phyloP scores from a whole-genome alignment of 2,888 invertebrate species.

The Tridacna crocea region DNA sequence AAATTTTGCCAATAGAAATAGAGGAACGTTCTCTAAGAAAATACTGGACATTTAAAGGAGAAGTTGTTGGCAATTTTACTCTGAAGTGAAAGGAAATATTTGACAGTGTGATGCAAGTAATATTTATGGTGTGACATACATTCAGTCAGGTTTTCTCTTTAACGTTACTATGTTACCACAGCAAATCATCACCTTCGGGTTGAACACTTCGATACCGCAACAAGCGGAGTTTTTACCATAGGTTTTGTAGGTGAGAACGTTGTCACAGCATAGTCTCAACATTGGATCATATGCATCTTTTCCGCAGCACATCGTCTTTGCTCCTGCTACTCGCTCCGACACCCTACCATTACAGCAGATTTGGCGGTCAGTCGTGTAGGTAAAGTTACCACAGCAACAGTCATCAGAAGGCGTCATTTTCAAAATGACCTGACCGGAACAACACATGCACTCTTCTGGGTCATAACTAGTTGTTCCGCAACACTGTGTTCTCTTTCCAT shows the following conservation, averaged over 20 bases:
- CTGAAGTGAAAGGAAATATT: too few species aligned
- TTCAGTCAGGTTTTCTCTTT: not conserved
- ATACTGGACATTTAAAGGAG: too few species aligned
- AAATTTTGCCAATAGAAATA: too few species aligned
- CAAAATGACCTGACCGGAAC: conserved; percentile 30
- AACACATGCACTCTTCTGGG: conserved; percentile 38
- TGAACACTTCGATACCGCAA: conserved; percentile 31
- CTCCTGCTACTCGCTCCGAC: conserved; percentile 31
- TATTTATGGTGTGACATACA: too few species aligned
- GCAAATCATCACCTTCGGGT: conserved; percentile 30
- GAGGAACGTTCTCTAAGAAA: too few species aligned
- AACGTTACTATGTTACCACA: conserved; percentile 31
- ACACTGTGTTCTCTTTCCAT: conserved; percentile 41
- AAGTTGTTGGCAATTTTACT: too few species aligned
- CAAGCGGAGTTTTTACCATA: conserved; percentile 34
- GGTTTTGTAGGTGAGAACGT: not conserved
- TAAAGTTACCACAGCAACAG: conserved; percentile 45
- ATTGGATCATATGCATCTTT: conserved; percentile 39
- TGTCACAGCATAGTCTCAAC: conserved; percentile 34
- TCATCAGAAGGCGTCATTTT: conserved; percentile 33
- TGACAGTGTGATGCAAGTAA: too few species aligned
- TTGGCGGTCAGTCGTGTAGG: conserved; percentile 33
- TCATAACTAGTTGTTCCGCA: conserved; percentile 48
- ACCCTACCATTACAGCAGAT: conserved; percentile 42
- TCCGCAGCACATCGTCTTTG: conserved; percentile 43